These are phyloP conservation scores for Gasteruption jaculator DNA, from an alignment of 2,888 invertebrate species.

Conservation along the genomic window DNA sequence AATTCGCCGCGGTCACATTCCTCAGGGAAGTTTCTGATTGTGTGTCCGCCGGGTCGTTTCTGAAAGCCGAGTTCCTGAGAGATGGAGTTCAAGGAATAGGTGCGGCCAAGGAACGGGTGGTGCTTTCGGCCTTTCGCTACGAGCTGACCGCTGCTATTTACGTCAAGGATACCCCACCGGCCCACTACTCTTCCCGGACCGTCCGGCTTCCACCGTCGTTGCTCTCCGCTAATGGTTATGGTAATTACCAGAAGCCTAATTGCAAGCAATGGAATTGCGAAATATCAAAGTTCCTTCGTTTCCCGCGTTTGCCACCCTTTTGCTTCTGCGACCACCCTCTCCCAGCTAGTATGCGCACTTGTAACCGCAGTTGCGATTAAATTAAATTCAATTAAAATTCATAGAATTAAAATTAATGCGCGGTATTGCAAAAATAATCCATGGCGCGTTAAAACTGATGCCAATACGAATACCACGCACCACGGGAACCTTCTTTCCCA, in stretches of 20 bases:
- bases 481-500: too few species aligned
- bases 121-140: constrained; percentile 31
- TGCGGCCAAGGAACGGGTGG: constrained; percentile 34
- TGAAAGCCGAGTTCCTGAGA: too few species aligned
- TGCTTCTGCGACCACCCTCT: constrained; percentile 7
- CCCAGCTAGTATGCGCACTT: too few species aligned
- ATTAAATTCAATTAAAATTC: too few species aligned
- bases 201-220: too few species aligned
- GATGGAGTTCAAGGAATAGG: constrained; percentile 31
- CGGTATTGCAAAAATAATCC: too few species aligned
- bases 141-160: constrained; percentile 49
- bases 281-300: constrained; percentile 52
- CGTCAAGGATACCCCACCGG: constrained; percentile 39
- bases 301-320: too few species aligned
- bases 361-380: too few species aligned
- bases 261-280: constrained; percentile 52
- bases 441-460: too few species aligned
- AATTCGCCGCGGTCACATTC: constrained; percentile 50
- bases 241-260: constrained; percentile 52
- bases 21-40: constrained; percentile 51
- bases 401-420: too few species aligned
- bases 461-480: too few species aligned
- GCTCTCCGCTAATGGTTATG: constrained; percentile 52
- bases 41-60: constrained; percentile 44
- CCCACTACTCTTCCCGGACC: constrained; percentile 28